Evolutionary conservation across 2,888 invertebrate species (phyloP).

Genomic region (Syrphus vitripennis): DNA sequence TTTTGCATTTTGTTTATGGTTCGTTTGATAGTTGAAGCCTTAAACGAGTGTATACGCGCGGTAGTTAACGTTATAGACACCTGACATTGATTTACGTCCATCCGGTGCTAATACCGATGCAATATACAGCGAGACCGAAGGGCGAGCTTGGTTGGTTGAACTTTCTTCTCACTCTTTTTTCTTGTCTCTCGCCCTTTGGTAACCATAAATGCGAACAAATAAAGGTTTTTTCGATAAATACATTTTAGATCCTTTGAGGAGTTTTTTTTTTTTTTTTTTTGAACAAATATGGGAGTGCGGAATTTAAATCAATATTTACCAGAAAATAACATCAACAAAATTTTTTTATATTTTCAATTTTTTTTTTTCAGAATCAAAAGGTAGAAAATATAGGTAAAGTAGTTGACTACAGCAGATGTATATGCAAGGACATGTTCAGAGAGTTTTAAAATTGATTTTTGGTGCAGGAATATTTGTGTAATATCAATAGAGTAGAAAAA

Average conservation of each 20-base stretch:
- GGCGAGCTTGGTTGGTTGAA: not conserved
- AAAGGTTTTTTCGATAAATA: constrained; percentile 14
- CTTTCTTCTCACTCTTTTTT: not conserved
- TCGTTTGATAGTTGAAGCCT: not conserved
- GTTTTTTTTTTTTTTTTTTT: not conserved
- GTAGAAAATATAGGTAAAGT: too few relatives aligned
- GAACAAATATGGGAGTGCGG: constrained; percentile 4
- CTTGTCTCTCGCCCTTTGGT: not conserved
- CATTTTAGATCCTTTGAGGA: constrained; percentile 9
- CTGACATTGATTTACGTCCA: constrained; percentile 62
- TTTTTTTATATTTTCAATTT: not conserved
- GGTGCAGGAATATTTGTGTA: not conserved
- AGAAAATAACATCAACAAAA: not conserved
- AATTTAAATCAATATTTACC: constrained; percentile 20
- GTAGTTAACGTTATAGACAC: constrained; percentile 55
- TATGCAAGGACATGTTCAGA: not conserved
- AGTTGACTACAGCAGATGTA: too few relatives aligned
- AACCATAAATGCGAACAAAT: constrained; percentile 21
- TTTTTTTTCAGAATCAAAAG: too few relatives aligned
- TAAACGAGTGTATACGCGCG: not conserved
- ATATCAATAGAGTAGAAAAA: not conserved
- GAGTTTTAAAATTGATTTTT: not conserved
- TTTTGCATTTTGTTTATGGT: constrained; percentile 7
- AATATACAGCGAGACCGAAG: not conserved
- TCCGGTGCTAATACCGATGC: constrained; percentile 27